Evolutionary conservation across 2,113 vertebrate species (phyloP).

Genomic region (Pseudopipra pipra): DNA sequence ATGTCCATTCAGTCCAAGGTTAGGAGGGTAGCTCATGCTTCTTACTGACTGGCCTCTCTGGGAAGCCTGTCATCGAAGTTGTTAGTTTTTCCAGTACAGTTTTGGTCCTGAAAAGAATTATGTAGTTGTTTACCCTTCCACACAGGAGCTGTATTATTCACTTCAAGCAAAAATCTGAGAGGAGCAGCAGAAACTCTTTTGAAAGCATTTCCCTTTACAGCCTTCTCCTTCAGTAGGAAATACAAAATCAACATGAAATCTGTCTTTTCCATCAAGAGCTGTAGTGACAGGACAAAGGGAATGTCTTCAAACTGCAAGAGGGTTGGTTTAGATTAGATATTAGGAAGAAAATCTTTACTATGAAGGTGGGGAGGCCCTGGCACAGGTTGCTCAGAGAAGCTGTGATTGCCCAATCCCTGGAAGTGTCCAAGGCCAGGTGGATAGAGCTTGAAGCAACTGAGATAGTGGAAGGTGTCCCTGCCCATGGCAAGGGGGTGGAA

Average conservation of each 20-base stretch:
- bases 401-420: background rate
- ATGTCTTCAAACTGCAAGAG: background rate
- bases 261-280: background rate
- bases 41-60: background rate
- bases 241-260: background rate
- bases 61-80: background rate
- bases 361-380: rapidly evolving
- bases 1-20: background rate
- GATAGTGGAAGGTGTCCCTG: background rate
- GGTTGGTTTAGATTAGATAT: background rate
- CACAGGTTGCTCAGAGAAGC: background rate
- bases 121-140: background rate
- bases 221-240: background rate
- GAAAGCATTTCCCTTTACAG: background rate
- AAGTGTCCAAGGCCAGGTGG: rapidly evolving
- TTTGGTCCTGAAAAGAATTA: background rate
- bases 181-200: background rate
- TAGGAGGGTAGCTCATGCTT: background rate
- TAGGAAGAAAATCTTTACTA: background rate
- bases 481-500: background rate
- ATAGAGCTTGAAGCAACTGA: rapidly evolving
- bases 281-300: no score
- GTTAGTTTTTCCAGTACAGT: background rate
- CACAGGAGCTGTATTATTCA: background rate
- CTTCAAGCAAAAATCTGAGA: background rate